A percentile compares a stretch with the other conserved stretches of the same genome.
phyloP scores from a whole-genome alignment of 1,140 invertebrate species.

The Ganaspis sp. region DNA sequence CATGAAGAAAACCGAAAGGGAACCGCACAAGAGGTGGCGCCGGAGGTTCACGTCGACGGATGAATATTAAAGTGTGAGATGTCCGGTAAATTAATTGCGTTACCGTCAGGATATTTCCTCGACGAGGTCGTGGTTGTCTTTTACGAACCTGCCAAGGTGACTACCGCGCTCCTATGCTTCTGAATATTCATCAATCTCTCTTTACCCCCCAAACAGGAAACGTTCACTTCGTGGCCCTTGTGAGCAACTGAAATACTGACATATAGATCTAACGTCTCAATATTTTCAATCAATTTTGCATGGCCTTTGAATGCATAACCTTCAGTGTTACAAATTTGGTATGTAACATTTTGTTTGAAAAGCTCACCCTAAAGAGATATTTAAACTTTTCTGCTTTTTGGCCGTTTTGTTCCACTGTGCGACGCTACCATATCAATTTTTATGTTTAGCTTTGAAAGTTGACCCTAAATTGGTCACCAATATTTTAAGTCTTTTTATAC shows the following conservation, averaged over 20 bases:
- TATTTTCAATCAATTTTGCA: conserved; percentile 58
- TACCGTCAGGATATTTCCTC: conserved; percentile 68
- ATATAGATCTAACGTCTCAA: conserved; percentile 51
- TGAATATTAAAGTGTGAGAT: conserved; percentile 71
- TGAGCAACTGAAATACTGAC: conserved; percentile 50
- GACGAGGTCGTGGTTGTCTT: conserved; percentile 39
- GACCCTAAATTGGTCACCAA: too few relatives aligned
- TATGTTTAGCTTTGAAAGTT: too few relatives aligned
- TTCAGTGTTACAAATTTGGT: too few relatives aligned
- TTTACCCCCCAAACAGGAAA: conserved; percentile 48
- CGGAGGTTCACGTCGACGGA: conserved; percentile 49
- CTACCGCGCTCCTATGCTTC: conserved; percentile 46
- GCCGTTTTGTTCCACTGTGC: too few relatives aligned
- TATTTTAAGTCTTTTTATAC: too few relatives aligned
- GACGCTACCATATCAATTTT: too few relatives aligned
- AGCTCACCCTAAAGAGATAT: not conserved
- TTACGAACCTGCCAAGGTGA: conserved; percentile 44
- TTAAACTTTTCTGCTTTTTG: not conserved
- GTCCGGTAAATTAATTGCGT: conserved; percentile 68
- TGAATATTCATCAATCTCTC: conserved; percentile 69
- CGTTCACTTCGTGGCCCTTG: conserved; percentile 48
- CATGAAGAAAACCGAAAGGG: conserved; percentile 42
- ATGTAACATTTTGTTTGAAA: too few relatives aligned
- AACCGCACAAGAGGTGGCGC: conserved; percentile 46
- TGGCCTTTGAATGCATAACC: conserved; percentile 40